Conservation (phyloP, 1,140 invertebrate species). For the Prorops nasuta region DNA sequence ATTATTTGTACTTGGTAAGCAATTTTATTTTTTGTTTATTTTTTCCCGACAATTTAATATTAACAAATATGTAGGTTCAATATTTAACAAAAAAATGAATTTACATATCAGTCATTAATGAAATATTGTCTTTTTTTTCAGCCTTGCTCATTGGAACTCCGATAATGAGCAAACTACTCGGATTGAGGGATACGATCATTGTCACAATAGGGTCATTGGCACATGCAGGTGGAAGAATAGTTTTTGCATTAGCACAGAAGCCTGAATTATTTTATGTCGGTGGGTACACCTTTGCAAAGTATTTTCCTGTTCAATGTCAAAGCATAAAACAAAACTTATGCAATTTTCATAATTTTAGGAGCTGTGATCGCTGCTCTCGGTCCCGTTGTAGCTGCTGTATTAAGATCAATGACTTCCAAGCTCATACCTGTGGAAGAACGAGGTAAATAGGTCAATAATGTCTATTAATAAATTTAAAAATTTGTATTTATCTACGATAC, state of each 20-base stretch:
- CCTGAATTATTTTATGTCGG: slow-evolving; percentile 64
- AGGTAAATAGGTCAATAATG: too few relatives aligned
- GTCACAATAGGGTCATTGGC: slow-evolving; percentile 67
- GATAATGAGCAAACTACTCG: slow-evolving; percentile 64
- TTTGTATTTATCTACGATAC: too few relatives aligned
- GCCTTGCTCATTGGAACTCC: slow-evolving; percentile 67
- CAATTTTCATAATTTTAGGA: slow-evolving; percentile 43
- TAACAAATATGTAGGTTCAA: neutral
- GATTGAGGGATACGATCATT: slow-evolving; percentile 69
- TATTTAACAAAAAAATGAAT: slow-evolving; percentile 3
- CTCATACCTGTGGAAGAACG: slow-evolving; percentile 65
- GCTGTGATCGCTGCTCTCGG: slow-evolving; percentile 67
- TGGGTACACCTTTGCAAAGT: slow-evolving; percentile 26
- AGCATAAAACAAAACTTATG: neutral
- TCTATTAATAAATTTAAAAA: too few relatives aligned
- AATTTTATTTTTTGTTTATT: neutral
- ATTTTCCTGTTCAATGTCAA: neutral
- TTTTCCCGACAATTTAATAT: neutral
- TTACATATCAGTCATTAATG: neutral
- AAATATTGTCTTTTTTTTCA: slow-evolving; percentile 25
- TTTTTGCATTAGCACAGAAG: slow-evolving; percentile 61
- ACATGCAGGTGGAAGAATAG: slow-evolving; percentile 66
- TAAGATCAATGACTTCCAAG: slow-evolving; percentile 75
- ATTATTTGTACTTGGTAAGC: slow-evolving; percentile 61
- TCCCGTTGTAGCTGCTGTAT: slow-evolving; percentile 70